phyloP scores from a whole-genome alignment of 2,797 vertebrate genomes.

The Malurus splendens region DNA sequence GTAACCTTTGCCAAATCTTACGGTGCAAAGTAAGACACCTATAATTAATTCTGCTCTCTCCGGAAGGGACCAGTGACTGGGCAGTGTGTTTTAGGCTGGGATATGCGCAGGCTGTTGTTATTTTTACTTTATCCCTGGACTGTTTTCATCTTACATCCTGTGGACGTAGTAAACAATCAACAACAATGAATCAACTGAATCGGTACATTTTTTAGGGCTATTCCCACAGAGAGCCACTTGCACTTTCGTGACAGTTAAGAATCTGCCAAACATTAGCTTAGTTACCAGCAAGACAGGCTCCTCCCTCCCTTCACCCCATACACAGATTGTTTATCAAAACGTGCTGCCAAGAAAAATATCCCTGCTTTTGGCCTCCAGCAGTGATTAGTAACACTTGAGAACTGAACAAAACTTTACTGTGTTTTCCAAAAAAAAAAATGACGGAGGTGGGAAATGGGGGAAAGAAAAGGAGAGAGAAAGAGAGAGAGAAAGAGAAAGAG shows the following conservation, averaged over 20 bases:
- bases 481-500: neutral
- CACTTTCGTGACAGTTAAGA: constrained; percentile 61
- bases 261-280: constrained; percentile 58
- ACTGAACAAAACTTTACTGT: constrained; percentile 67
- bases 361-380: constrained; percentile 68
- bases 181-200: constrained; percentile 63
- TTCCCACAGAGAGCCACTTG: constrained; percentile 52
- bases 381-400: constrained; percentile 75
- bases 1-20: neutral
- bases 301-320: constrained; percentile 61
- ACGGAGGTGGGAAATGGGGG: neutral
- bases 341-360: constrained; percentile 72
- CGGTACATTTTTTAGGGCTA: constrained; percentile 59
- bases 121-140: constrained; percentile 41
- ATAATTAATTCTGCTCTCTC: neutral
- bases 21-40: neutral
- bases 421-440: constrained; percentile 22
- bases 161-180: constrained; percentile 58
- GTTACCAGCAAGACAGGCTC: constrained; percentile 32
- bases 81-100: neutral
- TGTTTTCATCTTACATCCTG: constrained; percentile 47
- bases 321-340: constrained; percentile 74
- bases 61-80: neutral
- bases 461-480: no score
- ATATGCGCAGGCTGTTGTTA: neutral